These are phyloP conservation scores for Pterocles gutturalis DNA, from an alignment of 2,113 vertebrate species.

Conservation along the genomic window DNA sequence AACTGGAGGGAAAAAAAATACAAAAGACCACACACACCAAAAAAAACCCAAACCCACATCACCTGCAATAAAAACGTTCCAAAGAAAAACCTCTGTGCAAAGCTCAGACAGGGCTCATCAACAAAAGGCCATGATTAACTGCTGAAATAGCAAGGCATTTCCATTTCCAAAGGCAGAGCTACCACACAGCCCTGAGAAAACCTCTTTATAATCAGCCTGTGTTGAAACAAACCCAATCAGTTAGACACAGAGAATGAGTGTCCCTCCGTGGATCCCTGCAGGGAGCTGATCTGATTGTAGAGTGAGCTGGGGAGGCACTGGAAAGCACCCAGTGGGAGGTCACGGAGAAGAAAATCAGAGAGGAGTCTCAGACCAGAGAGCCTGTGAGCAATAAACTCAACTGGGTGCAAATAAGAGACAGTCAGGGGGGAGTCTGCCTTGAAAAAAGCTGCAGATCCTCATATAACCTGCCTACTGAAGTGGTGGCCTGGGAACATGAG, in stretches of 20 bases:
- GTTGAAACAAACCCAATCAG: slow-evolving; percentile 65
- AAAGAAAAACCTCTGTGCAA: neutral
- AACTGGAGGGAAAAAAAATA: neutral
- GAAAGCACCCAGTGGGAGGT: neutral
- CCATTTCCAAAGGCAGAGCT: slow-evolving; percentile 13
- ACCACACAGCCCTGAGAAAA: slow-evolving; percentile 10
- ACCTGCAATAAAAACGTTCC: neutral
- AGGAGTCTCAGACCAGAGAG: neutral
- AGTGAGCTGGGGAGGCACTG: neutral
- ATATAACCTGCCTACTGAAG: neutral
- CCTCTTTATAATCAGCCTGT: slow-evolving; percentile 65
- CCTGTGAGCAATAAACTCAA: neutral
- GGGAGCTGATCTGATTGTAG: slow-evolving; percentile 50
- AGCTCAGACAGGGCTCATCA: slow-evolving; percentile 22
- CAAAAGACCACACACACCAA: too few relatives aligned
- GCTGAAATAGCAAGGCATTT: slow-evolving; percentile 12
- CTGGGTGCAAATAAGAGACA: neutral
- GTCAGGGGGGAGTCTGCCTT: neutral
- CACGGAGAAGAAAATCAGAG: neutral
- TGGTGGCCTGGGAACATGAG: neutral
- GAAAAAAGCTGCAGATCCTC: neutral
- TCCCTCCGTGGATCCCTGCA: neutral
- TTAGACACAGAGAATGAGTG: slow-evolving; percentile 9
- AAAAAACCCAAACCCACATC: neutral
- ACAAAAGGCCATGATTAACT: neutral